phyloP scores from a whole-genome alignment of 2,797 vertebrate species.

The Sebastes oblongus region DNA sequence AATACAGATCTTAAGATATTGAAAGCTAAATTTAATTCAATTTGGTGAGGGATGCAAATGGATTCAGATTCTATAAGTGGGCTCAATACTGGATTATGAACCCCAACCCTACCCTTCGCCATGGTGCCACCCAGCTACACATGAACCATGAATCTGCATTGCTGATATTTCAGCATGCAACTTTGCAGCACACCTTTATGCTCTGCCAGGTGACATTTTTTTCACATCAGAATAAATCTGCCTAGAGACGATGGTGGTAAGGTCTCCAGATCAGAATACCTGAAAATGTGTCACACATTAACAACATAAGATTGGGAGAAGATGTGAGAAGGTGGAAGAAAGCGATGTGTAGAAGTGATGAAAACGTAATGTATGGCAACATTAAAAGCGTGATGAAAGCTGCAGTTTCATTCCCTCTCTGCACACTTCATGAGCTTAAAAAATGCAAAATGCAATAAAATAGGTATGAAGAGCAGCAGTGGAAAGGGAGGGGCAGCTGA shows the following conservation, averaged over 20 bases:
- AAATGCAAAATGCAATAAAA: background rate
- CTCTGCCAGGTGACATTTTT: background rate
- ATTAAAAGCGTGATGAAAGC: slow-evolving; percentile 1
- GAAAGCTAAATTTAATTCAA: background rate
- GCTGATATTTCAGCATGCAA: background rate
- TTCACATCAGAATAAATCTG: background rate
- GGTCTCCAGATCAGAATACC: background rate
- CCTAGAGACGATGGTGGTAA: background rate
- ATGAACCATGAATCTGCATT: background rate
- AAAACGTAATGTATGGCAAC: background rate
- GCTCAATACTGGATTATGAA: background rate
- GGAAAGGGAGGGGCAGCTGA: background rate
- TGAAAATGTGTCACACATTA: background rate
- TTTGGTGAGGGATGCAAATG: background rate
- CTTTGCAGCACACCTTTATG: background rate
- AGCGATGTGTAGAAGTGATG: background rate
- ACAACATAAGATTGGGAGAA: background rate
- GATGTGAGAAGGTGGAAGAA: background rate
- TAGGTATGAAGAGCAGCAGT: background rate
- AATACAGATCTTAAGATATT: background rate
- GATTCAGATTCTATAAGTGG: background rate
- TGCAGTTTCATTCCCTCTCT: background rate
- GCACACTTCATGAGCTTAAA: background rate
- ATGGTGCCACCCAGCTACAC: slow-evolving; percentile 7
- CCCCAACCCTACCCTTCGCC: background rate